These are phyloP conservation scores for Chrysolina oricalcia DNA, from an alignment of 2,888 invertebrate genomes.

Conservation along the genomic window DNA sequence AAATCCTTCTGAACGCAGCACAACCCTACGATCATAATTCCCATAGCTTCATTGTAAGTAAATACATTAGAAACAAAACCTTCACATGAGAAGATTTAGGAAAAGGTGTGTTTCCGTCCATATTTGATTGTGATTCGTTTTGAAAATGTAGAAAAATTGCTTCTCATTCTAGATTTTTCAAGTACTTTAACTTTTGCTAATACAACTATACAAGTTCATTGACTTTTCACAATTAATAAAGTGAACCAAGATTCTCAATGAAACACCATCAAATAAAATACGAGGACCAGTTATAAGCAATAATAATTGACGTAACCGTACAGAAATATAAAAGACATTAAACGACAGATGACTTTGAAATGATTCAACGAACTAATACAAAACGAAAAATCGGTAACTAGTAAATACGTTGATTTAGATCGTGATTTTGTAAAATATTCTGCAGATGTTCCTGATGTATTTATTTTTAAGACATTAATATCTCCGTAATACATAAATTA, in stretches of 20 bases:
- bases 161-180: neutral
- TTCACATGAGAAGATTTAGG: no score
- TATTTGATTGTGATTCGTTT: no score
- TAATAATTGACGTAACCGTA: conserved; percentile 17
- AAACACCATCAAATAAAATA: neutral
- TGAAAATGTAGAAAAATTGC: no score
- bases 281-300: neutral
- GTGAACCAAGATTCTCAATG: neutral
- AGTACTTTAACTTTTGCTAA: neutral
- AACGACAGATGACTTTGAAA: conserved; percentile 17
- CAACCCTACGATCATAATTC: no score
- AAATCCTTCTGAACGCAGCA: no score
- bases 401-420: conserved; percentile 16
- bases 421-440: conserved; percentile 16
- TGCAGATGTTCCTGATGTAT: conserved; percentile 15
- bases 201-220: neutral
- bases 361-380: neutral
- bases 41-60: no score
- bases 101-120: no score
- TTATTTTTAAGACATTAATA: conserved; percentile 11
- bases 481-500: neutral
- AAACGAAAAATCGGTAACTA: neutral
- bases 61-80: no score
- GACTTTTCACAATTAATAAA: neutral
- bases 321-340: conserved; percentile 8